phyloP scores from a whole-genome alignment of 2,797 vertebrate genomes.

The Carcharodon carcharias region DNA sequence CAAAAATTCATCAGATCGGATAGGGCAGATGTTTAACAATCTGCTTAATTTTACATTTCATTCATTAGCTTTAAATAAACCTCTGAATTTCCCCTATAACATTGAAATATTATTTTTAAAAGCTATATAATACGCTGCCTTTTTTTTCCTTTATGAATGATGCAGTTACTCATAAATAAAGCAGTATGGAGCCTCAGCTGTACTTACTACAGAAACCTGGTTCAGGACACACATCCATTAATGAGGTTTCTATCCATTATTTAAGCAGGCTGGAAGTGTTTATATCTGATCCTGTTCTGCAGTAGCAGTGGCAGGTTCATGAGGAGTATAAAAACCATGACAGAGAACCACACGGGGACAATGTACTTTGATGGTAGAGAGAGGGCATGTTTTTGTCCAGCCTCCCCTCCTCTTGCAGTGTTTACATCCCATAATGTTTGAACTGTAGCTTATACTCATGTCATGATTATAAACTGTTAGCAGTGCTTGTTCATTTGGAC shows the following conservation, averaged over 20 bases:
- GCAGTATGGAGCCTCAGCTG: background rate
- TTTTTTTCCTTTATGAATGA: background rate
- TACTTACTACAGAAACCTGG: background rate
- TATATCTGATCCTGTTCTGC: background rate
- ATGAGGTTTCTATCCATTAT: background rate
- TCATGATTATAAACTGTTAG: background rate
- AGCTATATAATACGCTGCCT: background rate
- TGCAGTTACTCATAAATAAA: background rate
- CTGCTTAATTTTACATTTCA: background rate
- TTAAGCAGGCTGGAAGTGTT: background rate
- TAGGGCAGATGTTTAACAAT: background rate
- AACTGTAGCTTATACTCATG: background rate
- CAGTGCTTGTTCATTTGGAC: background rate
- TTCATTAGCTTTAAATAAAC: background rate
- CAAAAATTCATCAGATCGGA: background rate
- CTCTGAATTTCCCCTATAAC: background rate
- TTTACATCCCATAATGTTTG: background rate
- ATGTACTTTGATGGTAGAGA: background rate
- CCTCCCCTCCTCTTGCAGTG: background rate
- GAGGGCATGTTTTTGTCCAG: background rate
- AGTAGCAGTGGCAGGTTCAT: background rate
- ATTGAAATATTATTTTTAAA: background rate
- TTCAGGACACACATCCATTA: background rate
- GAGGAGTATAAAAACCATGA: background rate
- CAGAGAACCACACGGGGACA: background rate